phyloP scores from a whole-genome alignment of 2,797 vertebrate genomes.

The Gambusia yucatana region DNA sequence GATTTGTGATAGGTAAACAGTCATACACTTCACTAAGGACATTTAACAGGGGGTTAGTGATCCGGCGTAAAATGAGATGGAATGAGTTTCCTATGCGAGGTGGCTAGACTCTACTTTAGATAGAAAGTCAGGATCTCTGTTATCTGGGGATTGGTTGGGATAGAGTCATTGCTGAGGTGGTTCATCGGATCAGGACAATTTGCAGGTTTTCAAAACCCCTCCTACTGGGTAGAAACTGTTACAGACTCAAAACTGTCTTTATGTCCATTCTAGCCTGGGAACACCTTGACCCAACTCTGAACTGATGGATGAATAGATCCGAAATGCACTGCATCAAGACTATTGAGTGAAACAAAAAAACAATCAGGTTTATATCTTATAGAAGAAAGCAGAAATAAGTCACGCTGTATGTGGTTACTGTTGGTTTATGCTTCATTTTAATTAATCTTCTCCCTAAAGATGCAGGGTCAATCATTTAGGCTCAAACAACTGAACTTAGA shows the following conservation, averaged over 20 bases:
- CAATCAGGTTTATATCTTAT: neutral
- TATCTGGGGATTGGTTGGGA: neutral
- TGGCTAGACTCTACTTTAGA: neutral
- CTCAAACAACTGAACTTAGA: constrained; percentile 1
- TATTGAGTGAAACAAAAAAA: neutral
- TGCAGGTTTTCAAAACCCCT: neutral
- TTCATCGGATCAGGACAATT: neutral
- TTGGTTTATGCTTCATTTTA: neutral
- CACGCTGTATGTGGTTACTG: neutral
- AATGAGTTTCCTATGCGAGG: neutral
- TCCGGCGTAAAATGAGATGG: neutral
- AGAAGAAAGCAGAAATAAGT: neutral
- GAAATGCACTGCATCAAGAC: neutral
- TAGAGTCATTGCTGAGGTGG: neutral
- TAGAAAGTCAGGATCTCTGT: neutral
- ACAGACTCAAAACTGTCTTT: neutral
- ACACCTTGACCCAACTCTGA: neutral
- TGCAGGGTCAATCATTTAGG: neutral
- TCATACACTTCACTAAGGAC: too few species aligned
- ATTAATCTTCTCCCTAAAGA: neutral
- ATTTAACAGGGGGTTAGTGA: neutral
- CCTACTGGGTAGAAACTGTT: neutral
- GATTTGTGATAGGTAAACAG: neutral
- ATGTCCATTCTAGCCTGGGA: neutral
- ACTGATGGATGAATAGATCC: neutral